phyloP scores from a whole-genome alignment of 2,888 invertebrate genomes.

The Byasa hedistus region DNA sequence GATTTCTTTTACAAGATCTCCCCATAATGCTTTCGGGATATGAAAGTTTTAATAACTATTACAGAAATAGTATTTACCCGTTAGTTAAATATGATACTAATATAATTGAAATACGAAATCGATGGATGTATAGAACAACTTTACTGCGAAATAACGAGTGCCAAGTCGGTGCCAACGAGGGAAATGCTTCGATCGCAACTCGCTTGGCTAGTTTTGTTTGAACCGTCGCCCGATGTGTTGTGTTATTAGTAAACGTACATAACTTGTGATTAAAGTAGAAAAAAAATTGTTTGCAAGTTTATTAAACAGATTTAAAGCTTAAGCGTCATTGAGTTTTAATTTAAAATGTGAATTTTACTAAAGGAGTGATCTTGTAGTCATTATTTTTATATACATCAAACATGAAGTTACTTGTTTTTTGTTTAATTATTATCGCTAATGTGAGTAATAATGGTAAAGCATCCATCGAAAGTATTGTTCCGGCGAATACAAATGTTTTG shows the following conservation, averaged over 20 bases:
- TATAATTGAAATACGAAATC: neutral
- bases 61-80: neutral
- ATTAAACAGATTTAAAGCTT: neutral
- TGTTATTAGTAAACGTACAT: constrained; percentile 3
- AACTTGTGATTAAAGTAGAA: neutral
- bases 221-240: constrained; percentile 17
- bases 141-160: constrained; percentile 11
- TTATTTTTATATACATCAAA: neutral
- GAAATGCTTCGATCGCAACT: constrained; percentile 20
- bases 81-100: neutral
- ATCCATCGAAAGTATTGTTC: constrained; percentile 64
- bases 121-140: constrained; percentile 3
- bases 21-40: too few species aligned
- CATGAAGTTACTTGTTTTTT: constrained; percentile 65
- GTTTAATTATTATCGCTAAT: constrained; percentile 61
- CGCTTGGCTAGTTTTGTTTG: constrained; percentile 19
- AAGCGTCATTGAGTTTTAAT: neutral
- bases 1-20: neutral
- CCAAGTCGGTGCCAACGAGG: constrained; percentile 1
- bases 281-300: neutral
- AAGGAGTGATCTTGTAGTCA: neutral
- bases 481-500: constrained; percentile 52
- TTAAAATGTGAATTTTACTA: neutral
- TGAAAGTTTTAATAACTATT: too few species aligned
- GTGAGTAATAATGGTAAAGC: constrained; percentile 69